A percentile compares a stretch with the other conserved stretches of the same genome.
Conservation (phyloP, 2,797 vertebrate genomes). For the Phrynocephalus guinanensis region DNA sequence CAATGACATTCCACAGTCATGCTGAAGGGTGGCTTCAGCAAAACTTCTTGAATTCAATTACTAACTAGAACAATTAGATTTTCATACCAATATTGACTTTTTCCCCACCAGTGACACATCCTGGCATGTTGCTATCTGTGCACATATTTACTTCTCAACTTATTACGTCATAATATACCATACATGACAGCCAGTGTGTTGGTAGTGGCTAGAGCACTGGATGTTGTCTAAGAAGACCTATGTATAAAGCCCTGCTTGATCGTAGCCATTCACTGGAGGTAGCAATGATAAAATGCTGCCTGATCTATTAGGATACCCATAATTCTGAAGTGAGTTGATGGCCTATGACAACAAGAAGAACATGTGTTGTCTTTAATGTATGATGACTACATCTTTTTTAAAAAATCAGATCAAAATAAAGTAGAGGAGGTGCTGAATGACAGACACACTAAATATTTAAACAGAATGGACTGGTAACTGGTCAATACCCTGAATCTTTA, state of each 20-base stretch:
- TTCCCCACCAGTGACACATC: background rate
- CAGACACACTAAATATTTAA: background rate
- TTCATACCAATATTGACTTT: constrained; percentile 30
- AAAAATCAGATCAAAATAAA: background rate
- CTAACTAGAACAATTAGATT: constrained; percentile 46
- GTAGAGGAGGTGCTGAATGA: background rate
- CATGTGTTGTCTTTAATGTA: background rate
- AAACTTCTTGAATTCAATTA: constrained; percentile 38
- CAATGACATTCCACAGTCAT: constrained; percentile 55
- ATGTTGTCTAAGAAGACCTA: no score
- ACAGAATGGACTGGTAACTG: background rate
- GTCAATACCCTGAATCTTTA: background rate
- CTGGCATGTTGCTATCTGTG: constrained; percentile 10
- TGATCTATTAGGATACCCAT: no score
- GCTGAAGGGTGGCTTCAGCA: constrained; percentile 45
- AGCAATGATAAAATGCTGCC: no score
- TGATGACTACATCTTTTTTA: background rate
- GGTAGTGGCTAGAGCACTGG: no score
- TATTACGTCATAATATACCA: background rate
- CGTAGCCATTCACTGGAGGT: no score
- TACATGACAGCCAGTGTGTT: background rate
- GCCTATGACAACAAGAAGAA: no score
- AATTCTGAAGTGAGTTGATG: no score
- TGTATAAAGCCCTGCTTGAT: no score
- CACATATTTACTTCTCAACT: constrained; percentile 15